Evolutionary conservation across 2,888 invertebrate genomes (phyloP), one percentile per base, ranked within the genome.

Genomic region (Noctua janthina): DNA sequence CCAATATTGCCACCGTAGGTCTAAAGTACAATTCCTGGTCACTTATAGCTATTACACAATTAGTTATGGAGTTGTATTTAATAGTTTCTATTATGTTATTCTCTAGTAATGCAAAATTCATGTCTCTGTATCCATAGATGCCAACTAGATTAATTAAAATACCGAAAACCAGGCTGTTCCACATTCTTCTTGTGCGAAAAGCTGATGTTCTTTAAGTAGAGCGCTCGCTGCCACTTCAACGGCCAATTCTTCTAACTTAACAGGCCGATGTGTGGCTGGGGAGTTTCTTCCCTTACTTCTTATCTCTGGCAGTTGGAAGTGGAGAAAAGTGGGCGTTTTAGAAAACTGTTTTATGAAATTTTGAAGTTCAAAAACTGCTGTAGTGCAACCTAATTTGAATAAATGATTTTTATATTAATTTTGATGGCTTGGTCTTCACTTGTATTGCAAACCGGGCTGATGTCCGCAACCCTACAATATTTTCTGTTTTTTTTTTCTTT

Each of bases 1-100:
- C 71, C 51, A 89, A 79, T 66, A 93, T 82, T 17, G 88, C 77
- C 17, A 89, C 81, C 10, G 91, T 91, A 10, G 91, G 88, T 74
- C 68, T 89, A 74, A 85, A 91, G 29, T 78, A 71, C 10, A 89
- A 59, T 81, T 85, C 85, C 7, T 39, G 76, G 39, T 84, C 23
- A 79, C 87, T 84, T 51, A 92, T 85, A 54, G 80, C 79, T 62
- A 80, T 81, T 46, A 93, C 82, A 68, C 92, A 93, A 74, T 88
- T 71, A 5, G 79, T 74, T 64, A 91, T 64, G 20, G 89, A 84
- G 67, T 74, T 39, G 67, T 83, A 89, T 76, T 72, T 46, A 39
- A 20, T 72, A 0, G 70, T 43, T 73, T 85, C 51, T 46, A 2
- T 15, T 13, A 51, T 46, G 35, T 23, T 5, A 23, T 73, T 51